These are phyloP conservation scores for Tursiops truncatus DNA, from an alignment of 2,113 vertebrate species.

Conservation along the genomic window DNA sequence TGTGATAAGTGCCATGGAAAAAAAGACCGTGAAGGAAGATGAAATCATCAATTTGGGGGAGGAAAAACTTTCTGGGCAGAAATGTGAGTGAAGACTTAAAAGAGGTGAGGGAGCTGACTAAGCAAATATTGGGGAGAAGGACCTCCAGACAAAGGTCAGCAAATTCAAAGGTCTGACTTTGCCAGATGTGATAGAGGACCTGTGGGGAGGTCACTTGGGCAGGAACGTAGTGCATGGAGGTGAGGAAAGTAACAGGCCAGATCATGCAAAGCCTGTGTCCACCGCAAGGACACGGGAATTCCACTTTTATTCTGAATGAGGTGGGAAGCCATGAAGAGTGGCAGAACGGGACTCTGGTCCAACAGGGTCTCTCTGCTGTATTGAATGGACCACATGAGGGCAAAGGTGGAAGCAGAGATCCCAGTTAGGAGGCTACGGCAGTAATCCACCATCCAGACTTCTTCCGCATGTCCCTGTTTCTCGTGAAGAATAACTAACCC, in stretches of 20 bases:
- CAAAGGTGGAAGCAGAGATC: neutral
- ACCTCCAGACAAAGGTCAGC: neutral
- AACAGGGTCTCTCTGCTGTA: neutral
- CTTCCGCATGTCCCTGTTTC: neutral
- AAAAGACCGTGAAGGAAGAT: neutral
- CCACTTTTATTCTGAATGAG: neutral
- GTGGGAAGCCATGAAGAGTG: neutral
- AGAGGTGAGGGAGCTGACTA: neutral
- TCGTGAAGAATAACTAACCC: neutral
- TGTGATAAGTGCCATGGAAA: neutral
- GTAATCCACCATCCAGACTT: neutral
- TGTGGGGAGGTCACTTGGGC: fast-evolving
- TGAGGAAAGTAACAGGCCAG: neutral
- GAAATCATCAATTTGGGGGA: neutral
- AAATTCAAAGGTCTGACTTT: neutral
- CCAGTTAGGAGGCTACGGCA: neutral
- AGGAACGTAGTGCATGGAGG: no score
- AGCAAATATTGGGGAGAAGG: neutral
- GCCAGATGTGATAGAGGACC: fast-evolving
- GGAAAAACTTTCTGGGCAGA: neutral
- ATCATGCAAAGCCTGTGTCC: neutral
- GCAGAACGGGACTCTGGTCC: neutral
- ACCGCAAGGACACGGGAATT: neutral
- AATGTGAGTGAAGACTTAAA: neutral
- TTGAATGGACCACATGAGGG: neutral